Base-by-base conservation (phyloP, 2,888 invertebrate species). In the Polietes domitor region DNA sequence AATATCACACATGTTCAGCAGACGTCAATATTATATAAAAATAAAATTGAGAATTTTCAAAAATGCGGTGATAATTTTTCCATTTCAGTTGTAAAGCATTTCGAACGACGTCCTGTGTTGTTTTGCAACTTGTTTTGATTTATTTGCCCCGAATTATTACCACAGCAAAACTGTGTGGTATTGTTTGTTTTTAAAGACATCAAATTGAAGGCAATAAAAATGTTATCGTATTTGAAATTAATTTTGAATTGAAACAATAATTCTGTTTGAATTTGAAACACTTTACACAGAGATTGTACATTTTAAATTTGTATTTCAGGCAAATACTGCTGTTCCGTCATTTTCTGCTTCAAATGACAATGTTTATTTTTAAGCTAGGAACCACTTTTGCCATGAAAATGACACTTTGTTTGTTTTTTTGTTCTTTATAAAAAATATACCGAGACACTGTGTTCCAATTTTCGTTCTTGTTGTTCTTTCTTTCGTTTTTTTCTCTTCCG, bases 381-480 rank as follows among this genome's bases (percentile, higher is more conserved):
- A 43, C 28, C 32, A 37, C 24, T 47, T 37, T 53, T 65, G 78
- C 58, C 53, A 1, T 21, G 9, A 15, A 63, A 76, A 73, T 79
- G 76, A 79, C 79, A 79, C 76, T 76, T 70, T 75, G 37, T 55
- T 74, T 73, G 61, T 47, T 32, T 53, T 24, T 55, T 19, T 68
- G 6, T 24, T 50, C 53, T 19, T 0, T 21, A 65, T 12, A n/a
- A 47, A 7, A 47, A 47, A 47, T n/a, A 15, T 19, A 68, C 68
- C 68, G 72, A 77, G 72, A 73, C 41, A 28, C 55, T 76, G 37
- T 80, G 50, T 74, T 80, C 68, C 58, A 80, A 76, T 77, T 83
- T 68, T n/a, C n/a, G n/a, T n/a, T n/a, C n/a, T n/a, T n/a, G n/a
- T n/a, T n/a, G n/a, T n/a, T n/a, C n/a, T n/a, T n/a, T n/a, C n/a